Evolutionary conservation across 2,113 vertebrate species (phyloP), one percentile per base, ranked within the genome.

Genomic region (Numenius arquata): DNA sequence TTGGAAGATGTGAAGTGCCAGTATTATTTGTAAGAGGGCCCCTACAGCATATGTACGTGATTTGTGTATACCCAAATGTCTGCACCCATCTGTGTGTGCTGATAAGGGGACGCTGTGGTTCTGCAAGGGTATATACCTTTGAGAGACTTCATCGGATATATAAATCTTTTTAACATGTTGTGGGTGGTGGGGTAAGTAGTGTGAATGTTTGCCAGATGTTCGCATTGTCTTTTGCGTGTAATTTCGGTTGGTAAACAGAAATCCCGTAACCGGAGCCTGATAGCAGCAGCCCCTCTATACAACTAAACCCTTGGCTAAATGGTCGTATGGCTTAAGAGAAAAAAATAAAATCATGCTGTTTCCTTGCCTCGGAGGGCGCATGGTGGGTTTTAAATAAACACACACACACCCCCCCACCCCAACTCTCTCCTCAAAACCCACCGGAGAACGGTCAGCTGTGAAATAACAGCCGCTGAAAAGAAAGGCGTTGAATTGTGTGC

Each of bases 211-310:
- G 90, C 97, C 94, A 97, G 97, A 92, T 94, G 68, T 96, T 97
- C 93, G 87, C 84, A 93, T 94, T 34, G 61, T 95, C 92, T 97
- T 96, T 95, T 6, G 41, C 52, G 23, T 96, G 94, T 97, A 89
- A 97, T 98, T 98, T 97, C 5, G 43, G 95, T 96, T 96, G 95
- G 95, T 96, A 97, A 97, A 98, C 93, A 98, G 89, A 95, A 97
- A 97, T 96, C 93, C 88, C 14, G 74, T 92, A 92, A 88, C 95
- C 20, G 26, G 91, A 2, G 85, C 89, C 86, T 89, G 94, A 91
- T 97, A 95, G 19, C 89, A 95, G 66, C 94, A 97, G 91, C 87
- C 94, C 94, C 88, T 91, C 91, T 78, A 67, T 77, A 83, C 94
- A 88, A 50, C 90, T 88, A 40, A 96, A 92, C 76, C 93, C 94